These are phyloP conservation scores for Melinaea menophilus DNA, from an alignment of 2,888 invertebrate genomes.

Conservation along the genomic window DNA sequence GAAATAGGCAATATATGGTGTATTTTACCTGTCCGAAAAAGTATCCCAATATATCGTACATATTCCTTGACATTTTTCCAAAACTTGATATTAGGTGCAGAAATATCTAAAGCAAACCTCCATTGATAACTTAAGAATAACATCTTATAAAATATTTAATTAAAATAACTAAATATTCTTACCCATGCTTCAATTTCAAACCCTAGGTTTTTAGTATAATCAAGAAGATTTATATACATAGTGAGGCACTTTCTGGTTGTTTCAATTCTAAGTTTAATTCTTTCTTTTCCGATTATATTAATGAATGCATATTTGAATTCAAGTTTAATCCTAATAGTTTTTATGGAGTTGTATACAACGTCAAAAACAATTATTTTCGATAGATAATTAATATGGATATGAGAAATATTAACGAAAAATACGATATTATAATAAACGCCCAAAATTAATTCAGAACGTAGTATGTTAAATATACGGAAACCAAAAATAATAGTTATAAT, in stretches of 20 bases:
- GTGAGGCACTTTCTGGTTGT: conserved; percentile 5
- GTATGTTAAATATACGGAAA: too few relatives aligned
- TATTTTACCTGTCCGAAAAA: too few relatives aligned
- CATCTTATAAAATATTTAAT: not conserved
- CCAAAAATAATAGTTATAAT: too few relatives aligned
- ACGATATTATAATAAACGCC: not conserved
- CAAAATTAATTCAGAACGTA: too few relatives aligned
- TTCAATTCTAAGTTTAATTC: not conserved
- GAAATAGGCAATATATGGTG: too few relatives aligned
- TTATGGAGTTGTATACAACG: conserved; percentile 8
- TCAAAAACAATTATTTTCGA: conserved; percentile 14
- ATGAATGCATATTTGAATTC: conserved; percentile 8
- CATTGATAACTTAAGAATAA: too few relatives aligned
- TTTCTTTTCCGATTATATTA: conserved; percentile 9
- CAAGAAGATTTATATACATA: conserved; percentile 1
- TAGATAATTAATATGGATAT: not conserved
- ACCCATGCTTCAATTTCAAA: conserved; percentile 12
- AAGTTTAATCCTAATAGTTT: conserved; percentile 8
- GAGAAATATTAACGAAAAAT: not conserved
- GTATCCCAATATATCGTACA: too few relatives aligned
- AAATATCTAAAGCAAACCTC: too few relatives aligned
- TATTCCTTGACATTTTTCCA: too few relatives aligned
- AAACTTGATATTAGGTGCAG: too few relatives aligned
- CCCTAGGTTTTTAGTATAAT: conserved; percentile 9
- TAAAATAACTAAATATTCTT: not conserved